Evolutionary conservation across 2,888 invertebrate species (phyloP), one percentile per base, ranked within the genome.

Genomic region (Agrenia bidenticulata): DNA sequence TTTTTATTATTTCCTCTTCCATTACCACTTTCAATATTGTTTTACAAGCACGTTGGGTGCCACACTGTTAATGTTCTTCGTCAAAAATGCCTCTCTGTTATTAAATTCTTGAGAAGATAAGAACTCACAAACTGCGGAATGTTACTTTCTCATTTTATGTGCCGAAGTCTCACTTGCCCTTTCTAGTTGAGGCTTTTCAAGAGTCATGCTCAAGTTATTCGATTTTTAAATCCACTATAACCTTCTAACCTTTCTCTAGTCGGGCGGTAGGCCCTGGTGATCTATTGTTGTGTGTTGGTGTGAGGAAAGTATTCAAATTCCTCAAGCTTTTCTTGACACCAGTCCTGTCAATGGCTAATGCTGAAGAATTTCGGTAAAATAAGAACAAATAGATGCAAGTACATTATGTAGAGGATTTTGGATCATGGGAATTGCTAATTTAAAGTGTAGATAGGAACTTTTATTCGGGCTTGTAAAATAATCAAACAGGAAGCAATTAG

Each of bases 1-100:
- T 32, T 32, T 32, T 32, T 32, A 32, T 32, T 4, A 32, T 32
- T 51, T 51, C 51, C 51, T 51, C 32, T 51, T 51, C 45, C 51
- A 51, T 51, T 51, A 51, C 51, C 51, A 51, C 51, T 24, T 51
- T 51, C 51, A 51, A 24, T 51, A 51, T 51, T 51, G 51, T 51
- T 51, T 51, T 51, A 51, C 23, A 51, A 51, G 23, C 51, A 51
- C 23, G 51, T 51, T 51, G 51, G 51, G 51, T 51, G 51, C 51
- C 51, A 51, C 21, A 23, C 24, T 51, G 51, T 51, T 51, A 51
- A 51, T 51, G 51, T 24, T 51, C 51, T 51, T 24, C 2, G 24
- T 5, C 51, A 23, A 19, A 45, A 45, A 45, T 45, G 9, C 45
- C 45, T 45, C 45, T 45, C 45, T 51, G 51, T 51, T 51, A 51